These are phyloP conservation scores for Turdus rufiventris DNA, from an alignment of 2,113 vertebrate genomes.

Conservation along the genomic window DNA sequence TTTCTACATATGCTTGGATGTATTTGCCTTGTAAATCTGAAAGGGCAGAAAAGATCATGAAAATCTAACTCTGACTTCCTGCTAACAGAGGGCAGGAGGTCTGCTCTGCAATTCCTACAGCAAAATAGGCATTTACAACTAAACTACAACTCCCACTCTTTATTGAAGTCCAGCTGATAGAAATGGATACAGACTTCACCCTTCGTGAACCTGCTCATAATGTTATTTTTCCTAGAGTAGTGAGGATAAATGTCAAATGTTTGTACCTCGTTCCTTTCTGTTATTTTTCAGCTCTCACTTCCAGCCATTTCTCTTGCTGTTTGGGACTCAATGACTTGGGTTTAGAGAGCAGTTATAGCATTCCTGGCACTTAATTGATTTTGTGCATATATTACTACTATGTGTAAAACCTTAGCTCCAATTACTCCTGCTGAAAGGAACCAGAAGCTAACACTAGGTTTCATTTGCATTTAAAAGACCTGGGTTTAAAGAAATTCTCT, in stretches of 20 bases:
- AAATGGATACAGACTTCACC: neutral
- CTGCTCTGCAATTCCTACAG: neutral
- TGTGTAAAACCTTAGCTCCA: neutral
- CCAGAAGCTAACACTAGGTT: neutral
- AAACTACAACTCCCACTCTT: neutral
- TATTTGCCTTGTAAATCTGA: neutral
- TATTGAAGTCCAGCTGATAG: neutral
- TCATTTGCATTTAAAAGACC: conserved; percentile 39
- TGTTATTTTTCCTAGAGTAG: neutral
- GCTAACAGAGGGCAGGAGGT: neutral
- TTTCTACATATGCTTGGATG: neutral
- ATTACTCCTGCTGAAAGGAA: neutral
- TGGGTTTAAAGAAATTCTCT: neutral
- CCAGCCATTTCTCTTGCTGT: neutral
- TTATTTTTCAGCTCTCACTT: neutral
- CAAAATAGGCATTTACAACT: neutral
- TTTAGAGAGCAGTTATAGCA: neutral
- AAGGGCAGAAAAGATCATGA: neutral
- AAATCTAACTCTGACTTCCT: neutral
- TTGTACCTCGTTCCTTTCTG: neutral
- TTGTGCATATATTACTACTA: neutral
- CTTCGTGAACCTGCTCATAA: neutral
- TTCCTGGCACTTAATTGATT: neutral
- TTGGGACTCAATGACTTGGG: neutral
- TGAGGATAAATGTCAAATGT: neutral